These are phyloP conservation scores for Drosophila hamatofila DNA, from an alignment of 2,888 invertebrate species.

Conservation along the genomic window DNA sequence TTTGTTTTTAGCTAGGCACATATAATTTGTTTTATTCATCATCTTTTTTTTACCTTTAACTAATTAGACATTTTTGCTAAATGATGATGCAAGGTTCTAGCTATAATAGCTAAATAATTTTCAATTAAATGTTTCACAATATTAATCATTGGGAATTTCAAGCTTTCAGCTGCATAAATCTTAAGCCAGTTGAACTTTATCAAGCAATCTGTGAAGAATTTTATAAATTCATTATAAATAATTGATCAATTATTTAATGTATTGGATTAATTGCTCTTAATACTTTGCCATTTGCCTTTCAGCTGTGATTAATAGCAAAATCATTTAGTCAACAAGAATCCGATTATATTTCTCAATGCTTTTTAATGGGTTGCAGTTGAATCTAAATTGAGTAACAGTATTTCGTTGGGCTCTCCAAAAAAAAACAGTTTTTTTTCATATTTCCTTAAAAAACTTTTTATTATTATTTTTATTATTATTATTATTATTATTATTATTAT, in stretches of 20 bases:
- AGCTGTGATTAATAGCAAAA: neutral
- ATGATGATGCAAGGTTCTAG: constrained; percentile 47
- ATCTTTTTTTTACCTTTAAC: constrained; percentile 17
- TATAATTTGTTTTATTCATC: constrained; percentile 35
- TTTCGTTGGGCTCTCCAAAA: too few species aligned
- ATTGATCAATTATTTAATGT: constrained; percentile 16
- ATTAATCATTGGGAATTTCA: constrained; percentile 30
- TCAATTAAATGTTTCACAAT: constrained; percentile 53
- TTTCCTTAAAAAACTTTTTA: too few species aligned
- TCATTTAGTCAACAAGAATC: neutral
- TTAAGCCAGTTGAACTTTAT: constrained; percentile 41
- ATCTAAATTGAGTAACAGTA: neutral
- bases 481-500: too few species aligned
- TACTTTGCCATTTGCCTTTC: neutral
- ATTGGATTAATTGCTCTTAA: constrained; percentile 5
- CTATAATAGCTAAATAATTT: constrained; percentile 38
- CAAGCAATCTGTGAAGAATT: neutral
- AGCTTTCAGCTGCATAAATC: constrained; percentile 51
- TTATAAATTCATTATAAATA: constrained; percentile 5
- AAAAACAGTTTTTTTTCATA: too few species aligned
- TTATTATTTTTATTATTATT: too few species aligned
- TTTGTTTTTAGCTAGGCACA: constrained; percentile 14
- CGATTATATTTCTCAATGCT: neutral
- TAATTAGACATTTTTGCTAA: constrained; percentile 62
- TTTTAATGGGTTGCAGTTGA: neutral